These are phyloP conservation scores for Brachyrhaphis roseni DNA, from an alignment of 2,797 vertebrate genomes.

Conservation along the genomic window DNA sequence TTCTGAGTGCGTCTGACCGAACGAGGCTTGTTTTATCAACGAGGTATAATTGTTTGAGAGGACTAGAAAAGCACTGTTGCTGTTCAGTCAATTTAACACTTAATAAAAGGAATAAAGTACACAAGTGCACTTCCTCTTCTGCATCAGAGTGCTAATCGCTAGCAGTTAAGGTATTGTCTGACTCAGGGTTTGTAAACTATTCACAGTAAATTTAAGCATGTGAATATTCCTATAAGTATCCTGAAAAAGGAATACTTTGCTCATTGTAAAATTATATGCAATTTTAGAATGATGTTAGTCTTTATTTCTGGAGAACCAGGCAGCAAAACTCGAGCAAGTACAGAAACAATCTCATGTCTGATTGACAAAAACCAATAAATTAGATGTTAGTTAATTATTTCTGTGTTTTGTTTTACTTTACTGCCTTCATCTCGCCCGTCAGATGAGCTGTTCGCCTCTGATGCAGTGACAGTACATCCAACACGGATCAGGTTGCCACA, in stretches of 20 bases:
- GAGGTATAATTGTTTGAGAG: slow-evolving; percentile 1
- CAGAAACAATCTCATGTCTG: slow-evolving; percentile 9
- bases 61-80: background rate
- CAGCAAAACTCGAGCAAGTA: background rate
- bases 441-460: slow-evolving; percentile 52
- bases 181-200: background rate
- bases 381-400: slow-evolving; percentile 5
- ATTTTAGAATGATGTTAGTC: slow-evolving; percentile 12
- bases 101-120: background rate
- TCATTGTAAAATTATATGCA: background rate
- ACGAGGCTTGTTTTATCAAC: background rate
- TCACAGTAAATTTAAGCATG: too few relatives aligned
- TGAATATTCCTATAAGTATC: background rate
- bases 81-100: background rate
- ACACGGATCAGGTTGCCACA: slow-evolving; percentile 47
- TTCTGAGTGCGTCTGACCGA: background rate
- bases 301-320: slow-evolving; percentile 45
- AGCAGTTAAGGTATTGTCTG: background rate
- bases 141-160: background rate
- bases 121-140: background rate
- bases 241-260: too few relatives aligned
- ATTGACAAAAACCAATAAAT: slow-evolving; percentile 18
- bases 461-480: slow-evolving; percentile 42
- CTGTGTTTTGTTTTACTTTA: slow-evolving; percentile 48
- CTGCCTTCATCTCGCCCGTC: slow-evolving; percentile 27